phyloP scores from a whole-genome alignment of 1,140 invertebrate genomes.

The Babylonia areolata region DNA sequence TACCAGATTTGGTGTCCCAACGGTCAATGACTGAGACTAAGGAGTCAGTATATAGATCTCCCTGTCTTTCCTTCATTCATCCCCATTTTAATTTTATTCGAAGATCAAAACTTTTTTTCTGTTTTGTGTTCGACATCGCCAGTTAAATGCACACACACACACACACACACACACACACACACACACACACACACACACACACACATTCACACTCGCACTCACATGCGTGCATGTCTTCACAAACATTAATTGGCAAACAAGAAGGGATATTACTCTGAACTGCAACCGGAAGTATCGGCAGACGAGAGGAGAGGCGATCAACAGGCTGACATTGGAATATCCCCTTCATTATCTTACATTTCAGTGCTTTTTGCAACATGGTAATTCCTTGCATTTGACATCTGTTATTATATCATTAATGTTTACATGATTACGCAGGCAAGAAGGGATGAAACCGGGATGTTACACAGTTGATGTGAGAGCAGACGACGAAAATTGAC shows the following conservation, averaged over 20 bases:
- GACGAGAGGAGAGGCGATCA: not conserved
- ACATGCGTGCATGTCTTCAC: too few relatives aligned
- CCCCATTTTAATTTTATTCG: too few relatives aligned
- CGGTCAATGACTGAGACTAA: too few relatives aligned
- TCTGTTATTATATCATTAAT: not conserved
- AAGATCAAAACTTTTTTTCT: too few relatives aligned
- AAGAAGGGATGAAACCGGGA: not conserved
- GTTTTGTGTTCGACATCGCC: too few relatives aligned
- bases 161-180: slow-evolving; percentile 16
- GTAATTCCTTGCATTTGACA: not conserved
- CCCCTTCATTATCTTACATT: not conserved
- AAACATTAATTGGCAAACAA: not conserved
- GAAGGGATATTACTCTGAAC: not conserved
- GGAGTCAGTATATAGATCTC: too few relatives aligned
- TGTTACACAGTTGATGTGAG: not conserved
- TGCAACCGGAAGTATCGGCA: not conserved
- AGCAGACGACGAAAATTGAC: not conserved
- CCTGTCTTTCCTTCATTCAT: too few relatives aligned
- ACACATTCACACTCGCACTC: too few relatives aligned
- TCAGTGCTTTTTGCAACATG: not conserved
- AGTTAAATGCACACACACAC: not conserved
- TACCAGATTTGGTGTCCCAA: too few relatives aligned
- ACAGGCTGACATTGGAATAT: slow-evolving; percentile 11
- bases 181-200: slow-evolving; percentile 14
- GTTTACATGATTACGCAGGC: not conserved